Evolutionary conservation across 2,113 vertebrate genomes (phyloP).

Genomic region (Sarotherodon lohbergeri): DNA sequence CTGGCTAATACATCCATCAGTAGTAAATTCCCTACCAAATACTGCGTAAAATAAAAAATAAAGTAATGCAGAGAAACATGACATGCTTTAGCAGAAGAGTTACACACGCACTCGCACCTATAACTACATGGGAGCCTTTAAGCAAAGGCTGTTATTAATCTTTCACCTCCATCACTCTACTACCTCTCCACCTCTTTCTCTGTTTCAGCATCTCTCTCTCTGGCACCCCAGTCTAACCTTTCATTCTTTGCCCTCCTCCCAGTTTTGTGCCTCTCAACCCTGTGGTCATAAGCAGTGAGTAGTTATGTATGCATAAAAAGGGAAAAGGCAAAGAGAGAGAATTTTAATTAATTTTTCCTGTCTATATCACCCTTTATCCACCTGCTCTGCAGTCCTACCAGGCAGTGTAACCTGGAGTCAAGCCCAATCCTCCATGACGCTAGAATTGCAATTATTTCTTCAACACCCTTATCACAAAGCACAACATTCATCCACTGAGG

Average conservation of each 20-base stretch:
- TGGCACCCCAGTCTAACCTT: background rate
- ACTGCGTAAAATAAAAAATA: background rate
- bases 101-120: background rate
- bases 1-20: background rate
- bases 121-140: background rate
- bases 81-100: background rate
- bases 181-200: background rate
- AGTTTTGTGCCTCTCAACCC: background rate
- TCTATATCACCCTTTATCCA: constrained; percentile 37
- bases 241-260: background rate
- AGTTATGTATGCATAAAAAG: constrained; percentile 24
- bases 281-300: constrained; percentile 15
- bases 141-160: constrained; percentile 6
- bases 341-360: constrained; percentile 39
- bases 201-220: background rate
- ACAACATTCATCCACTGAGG: background rate
- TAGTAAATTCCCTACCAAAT: background rate
- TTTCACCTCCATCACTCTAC: constrained; percentile 13
- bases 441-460: constrained; percentile 39
- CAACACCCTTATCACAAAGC: background rate
- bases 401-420: constrained; percentile 34
- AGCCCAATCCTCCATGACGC: constrained; percentile 3
- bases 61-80: background rate
- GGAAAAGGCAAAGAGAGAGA: constrained; percentile 2
- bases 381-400: constrained; percentile 10